Conservation (phyloP, 2,113 vertebrate species). For the Hylia prasina region DNA sequence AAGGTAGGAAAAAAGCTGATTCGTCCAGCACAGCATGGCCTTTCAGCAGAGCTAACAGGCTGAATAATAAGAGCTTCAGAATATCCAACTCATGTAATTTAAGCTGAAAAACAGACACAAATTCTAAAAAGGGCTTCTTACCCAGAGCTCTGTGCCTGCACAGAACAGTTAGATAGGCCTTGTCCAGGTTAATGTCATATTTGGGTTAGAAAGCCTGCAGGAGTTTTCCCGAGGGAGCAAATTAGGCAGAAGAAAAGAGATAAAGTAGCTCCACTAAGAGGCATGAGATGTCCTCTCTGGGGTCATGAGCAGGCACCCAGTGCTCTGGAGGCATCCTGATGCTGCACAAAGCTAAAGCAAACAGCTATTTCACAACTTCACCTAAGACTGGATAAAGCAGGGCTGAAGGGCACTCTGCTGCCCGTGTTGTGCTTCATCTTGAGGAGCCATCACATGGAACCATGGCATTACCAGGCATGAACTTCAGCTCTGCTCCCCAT, state of each 20-base stretch:
- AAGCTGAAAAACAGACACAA: neutral
- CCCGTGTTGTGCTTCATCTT: accelerated
- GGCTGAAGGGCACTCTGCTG: neutral
- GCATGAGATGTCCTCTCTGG: neutral
- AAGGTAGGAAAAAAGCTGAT: neutral
- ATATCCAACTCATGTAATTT: neutral
- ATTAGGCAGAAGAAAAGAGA: too few relatives aligned
- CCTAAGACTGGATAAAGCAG: neutral
- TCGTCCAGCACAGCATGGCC: neutral
- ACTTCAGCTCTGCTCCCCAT: neutral
- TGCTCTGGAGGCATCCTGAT: neutral
- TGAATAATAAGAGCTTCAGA: neutral
- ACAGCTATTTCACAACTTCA: neutral
- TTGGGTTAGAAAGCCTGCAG: neutral
- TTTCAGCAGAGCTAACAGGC: neutral
- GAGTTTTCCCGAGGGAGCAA: neutral
- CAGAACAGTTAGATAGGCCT: neutral
- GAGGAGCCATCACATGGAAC: neutral
- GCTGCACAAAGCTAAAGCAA: neutral
- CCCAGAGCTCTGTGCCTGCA: neutral
- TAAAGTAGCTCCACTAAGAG: neutral
- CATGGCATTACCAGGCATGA: too few relatives aligned
- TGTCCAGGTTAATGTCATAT: neutral
- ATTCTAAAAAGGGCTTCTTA: neutral
- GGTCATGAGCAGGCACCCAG: neutral